Conservation (phyloP, 2,113 vertebrate species). For the Grus americana region DNA sequence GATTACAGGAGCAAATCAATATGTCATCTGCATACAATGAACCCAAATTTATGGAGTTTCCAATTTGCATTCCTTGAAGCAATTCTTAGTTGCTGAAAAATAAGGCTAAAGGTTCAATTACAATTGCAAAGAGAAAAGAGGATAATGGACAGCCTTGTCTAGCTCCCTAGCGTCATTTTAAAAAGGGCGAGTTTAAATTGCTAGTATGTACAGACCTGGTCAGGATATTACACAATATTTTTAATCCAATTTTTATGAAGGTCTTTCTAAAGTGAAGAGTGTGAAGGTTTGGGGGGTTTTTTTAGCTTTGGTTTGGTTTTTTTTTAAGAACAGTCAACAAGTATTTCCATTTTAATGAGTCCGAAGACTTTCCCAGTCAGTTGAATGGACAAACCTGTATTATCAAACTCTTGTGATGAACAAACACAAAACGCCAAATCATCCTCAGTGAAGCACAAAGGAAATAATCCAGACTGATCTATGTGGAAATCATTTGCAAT, state of each 20-base stretch:
- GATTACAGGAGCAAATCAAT: constrained; percentile 22
- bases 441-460: not conserved
- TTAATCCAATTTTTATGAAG: constrained; percentile 71
- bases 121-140: constrained; percentile 60
- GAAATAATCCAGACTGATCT: not conserved
- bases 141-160: constrained; percentile 41
- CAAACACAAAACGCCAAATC: not conserved
- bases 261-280: constrained; percentile 10
- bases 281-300: not conserved
- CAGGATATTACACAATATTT: constrained; percentile 59
- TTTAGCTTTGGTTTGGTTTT: not conserved
- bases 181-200: constrained; percentile 68
- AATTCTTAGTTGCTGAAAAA: not conserved
- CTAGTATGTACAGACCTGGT: constrained; percentile 36
- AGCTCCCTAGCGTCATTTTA: constrained; percentile 58
- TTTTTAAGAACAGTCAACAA: not conserved
- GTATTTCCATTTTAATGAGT: constrained; percentile 15
- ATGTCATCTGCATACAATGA: not conserved
- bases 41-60: not conserved
- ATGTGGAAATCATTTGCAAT: not conserved
- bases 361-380: not conserved
- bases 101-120: constrained; percentile 43
- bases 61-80: not conserved
- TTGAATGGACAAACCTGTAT: not conserved
- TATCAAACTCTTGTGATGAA: not conserved